Evolutionary conservation across 2,888 invertebrate species (phyloP).

Genomic region (Parapristionchus giblindavisi): DNA sequence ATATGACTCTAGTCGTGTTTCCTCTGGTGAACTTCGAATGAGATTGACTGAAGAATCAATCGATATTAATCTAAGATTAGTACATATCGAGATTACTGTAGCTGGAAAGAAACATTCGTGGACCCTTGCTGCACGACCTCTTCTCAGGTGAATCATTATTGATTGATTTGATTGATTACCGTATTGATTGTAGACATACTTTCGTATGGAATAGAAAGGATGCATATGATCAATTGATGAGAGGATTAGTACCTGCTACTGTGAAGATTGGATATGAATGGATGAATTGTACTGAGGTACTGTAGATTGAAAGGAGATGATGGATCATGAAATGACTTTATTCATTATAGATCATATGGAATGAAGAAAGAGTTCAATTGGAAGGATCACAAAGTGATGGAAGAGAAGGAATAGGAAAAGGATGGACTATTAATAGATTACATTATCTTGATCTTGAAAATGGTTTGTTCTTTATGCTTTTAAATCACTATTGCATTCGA

Average conservation of each 20-base stretch:
- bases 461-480: constrained; percentile 74
- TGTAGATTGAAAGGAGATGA: background rate
- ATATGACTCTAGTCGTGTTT: constrained; percentile 29
- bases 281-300: constrained; percentile 78
- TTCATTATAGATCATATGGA: constrained; percentile 82
- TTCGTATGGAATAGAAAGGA: constrained; percentile 98
- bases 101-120: constrained; percentile 78
- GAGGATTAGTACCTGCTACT: constrained; percentile 89
- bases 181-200: background rate
- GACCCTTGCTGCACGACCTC: constrained; percentile 92
- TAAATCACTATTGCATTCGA: background rate
- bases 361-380: constrained; percentile 89
- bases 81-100: constrained; percentile 87
- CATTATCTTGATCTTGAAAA: constrained; percentile 99
- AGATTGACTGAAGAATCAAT: constrained; percentile 17
- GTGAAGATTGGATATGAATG: constrained; percentile 82
- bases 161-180: background rate
- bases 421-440: constrained; percentile 96
- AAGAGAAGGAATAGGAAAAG: constrained; percentile 70
- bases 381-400: constrained; percentile 41
- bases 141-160: constrained; percentile 11
- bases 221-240: constrained; percentile 96
- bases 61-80: constrained; percentile 11
- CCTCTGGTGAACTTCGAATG: background rate
- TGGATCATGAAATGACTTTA: background rate